Conservation (phyloP, 2,113 vertebrate genomes). For the Oreotrochilus melanogaster region DNA sequence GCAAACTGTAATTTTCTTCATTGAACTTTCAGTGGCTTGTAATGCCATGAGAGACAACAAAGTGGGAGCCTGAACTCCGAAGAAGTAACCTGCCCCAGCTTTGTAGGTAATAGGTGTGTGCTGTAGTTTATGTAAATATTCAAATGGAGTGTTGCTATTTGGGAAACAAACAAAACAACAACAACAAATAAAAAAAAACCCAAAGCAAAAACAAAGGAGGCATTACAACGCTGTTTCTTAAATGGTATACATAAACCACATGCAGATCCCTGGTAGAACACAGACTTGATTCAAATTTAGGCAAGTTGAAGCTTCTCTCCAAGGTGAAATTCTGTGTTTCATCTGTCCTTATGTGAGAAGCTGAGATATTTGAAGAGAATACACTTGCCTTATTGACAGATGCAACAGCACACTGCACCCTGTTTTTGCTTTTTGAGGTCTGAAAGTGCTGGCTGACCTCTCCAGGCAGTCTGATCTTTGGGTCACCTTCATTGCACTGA, state of each 20-base stretch:
- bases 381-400: not conserved
- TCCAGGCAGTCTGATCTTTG: not conserved
- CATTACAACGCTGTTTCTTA: not conserved
- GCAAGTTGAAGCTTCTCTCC: not conserved
- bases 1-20: conserved; percentile 14
- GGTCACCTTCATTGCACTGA: not conserved
- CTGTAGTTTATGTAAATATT: not conserved
- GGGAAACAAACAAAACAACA: not conserved
- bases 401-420: not conserved
- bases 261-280: not conserved
- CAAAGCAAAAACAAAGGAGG: not conserved
- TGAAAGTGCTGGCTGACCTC: not conserved
- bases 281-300: not conserved
- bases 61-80: not conserved
- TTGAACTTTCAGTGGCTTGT: not conserved
- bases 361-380: not conserved
- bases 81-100: not conserved
- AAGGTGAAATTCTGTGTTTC: not conserved
- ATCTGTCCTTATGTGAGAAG: not conserved
- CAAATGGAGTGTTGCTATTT: not conserved
- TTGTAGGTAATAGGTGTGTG: not conserved
- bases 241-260: not conserved
- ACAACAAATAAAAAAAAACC: too few relatives aligned
- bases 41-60: not conserved
- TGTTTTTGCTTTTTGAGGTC: not conserved